These are phyloP conservation scores for Arizona elegans DNA, from an alignment of 2,113 vertebrate genomes.

Conservation along the genomic window DNA sequence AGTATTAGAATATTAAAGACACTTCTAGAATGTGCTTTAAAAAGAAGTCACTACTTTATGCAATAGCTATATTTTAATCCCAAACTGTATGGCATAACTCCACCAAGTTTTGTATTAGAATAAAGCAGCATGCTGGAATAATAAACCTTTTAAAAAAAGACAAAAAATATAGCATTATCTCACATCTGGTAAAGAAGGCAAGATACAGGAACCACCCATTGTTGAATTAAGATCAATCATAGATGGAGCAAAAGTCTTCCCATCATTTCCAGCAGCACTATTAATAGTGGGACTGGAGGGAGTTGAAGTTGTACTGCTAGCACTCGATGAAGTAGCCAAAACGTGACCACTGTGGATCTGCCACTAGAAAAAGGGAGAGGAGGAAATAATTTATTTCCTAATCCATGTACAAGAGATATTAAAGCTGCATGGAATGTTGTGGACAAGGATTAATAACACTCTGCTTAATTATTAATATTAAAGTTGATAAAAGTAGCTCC, in stretches of 20 bases:
- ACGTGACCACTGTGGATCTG: slow-evolving; percentile 71
- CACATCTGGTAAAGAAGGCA: slow-evolving; percentile 80
- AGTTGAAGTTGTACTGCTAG: slow-evolving; percentile 67
- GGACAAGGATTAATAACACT: background rate
- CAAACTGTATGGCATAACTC: background rate
- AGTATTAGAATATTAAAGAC: background rate
- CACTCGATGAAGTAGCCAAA: slow-evolving; percentile 50
- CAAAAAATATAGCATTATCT: slow-evolving; percentile 42
- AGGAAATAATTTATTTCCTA: background rate
- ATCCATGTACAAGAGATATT: background rate
- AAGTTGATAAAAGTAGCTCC: background rate
- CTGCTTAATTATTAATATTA: background rate
- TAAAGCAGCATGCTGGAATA: background rate
- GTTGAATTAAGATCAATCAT: slow-evolving; percentile 74
- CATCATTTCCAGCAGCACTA: slow-evolving; percentile 70
- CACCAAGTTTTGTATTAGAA: background rate
- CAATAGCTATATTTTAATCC: too few species aligned
- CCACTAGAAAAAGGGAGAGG: slow-evolving; percentile 58
- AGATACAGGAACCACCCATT: slow-evolving; percentile 70
- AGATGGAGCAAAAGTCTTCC: slow-evolving; percentile 61
- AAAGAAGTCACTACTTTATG: background rate
- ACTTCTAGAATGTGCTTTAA: background rate
- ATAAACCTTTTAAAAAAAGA: background rate
- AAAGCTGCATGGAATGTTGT: background rate
- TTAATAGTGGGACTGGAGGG: slow-evolving; percentile 77